Conservation (phyloP, 2,888 invertebrate species). For the Tinea semifulvella region DNA sequence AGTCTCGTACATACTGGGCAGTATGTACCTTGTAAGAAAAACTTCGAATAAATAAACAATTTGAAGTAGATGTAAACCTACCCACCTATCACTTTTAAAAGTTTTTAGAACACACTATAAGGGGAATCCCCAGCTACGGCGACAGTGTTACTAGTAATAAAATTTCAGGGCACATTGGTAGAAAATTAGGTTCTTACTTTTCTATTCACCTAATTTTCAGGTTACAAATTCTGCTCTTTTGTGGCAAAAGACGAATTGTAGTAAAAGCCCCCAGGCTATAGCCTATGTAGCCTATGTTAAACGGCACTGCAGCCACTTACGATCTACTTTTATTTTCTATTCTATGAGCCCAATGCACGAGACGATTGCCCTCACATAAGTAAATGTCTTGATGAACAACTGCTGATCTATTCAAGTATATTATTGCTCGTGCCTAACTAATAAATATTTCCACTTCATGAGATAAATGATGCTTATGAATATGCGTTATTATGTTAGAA, state of each 20-base stretch:
- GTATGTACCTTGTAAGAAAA: no score
- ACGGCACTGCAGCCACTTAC: no score
- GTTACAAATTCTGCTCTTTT: background rate
- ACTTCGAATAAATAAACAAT: no score
- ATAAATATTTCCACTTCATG: slow-evolving; percentile 6
- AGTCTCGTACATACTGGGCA: no score
- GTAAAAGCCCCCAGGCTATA: background rate
- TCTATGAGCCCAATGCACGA: background rate
- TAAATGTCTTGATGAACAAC: slow-evolving; percentile 14
- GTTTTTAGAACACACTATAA: no score
- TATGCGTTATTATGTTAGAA: background rate
- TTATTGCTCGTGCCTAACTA: slow-evolving; percentile 12
- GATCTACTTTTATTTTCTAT: no score
- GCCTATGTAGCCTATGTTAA: background rate
- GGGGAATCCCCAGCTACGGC: no score
- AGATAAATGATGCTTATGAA: slow-evolving; percentile 11
- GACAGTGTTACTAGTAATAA: background rate
- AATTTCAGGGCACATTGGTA: background rate
- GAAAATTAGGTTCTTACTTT: background rate
- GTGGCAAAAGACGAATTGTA: no score
- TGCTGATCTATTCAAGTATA: slow-evolving; percentile 3
- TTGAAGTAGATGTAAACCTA: no score
- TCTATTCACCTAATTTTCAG: background rate
- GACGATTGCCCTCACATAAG: slow-evolving; percentile 6
- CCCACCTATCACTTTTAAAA: no score